Evolutionary conservation across 2,888 invertebrate species (phyloP).

Genomic region (Hydroisotoma schaefferi): DNA sequence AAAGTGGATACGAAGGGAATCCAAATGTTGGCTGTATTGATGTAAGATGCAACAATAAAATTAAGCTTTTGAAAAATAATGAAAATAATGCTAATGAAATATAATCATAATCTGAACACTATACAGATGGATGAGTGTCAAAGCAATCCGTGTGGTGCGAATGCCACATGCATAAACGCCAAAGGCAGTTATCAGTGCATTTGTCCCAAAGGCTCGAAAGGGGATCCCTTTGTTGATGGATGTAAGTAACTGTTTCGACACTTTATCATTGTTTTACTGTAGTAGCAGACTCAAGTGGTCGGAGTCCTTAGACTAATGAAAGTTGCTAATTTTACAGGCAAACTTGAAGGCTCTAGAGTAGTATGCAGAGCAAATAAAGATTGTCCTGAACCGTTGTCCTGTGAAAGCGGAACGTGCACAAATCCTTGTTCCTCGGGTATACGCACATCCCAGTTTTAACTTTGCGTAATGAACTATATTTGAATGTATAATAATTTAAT

Average conservation of each 20-base stretch:
- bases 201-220: constrained; percentile 76
- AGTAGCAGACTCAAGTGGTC: too few species aligned
- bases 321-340: constrained; percentile 15
- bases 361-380: constrained; percentile 67
- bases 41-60: constrained; percentile 15
- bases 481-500: too few species aligned
- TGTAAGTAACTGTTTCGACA: too few species aligned
- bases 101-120: constrained; percentile 57
- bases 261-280: too few species aligned
- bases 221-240: constrained; percentile 79
- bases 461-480: too few species aligned
- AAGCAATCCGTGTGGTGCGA: constrained; percentile 77
- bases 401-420: constrained; percentile 71
- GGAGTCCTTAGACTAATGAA: too few species aligned
- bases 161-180: constrained; percentile 82
- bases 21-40: constrained; percentile 69
- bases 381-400: constrained; percentile 75
- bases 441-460: background rate
- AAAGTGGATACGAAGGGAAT: constrained; percentile 83
- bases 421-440: constrained; percentile 66
- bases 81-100: background rate
- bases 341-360: constrained; percentile 20
- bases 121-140: constrained; percentile 79
- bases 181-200: constrained; percentile 81
- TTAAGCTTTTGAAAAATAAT: too few species aligned